These are phyloP conservation scores for Hucho hucho DNA, from an alignment of 2,113 vertebrate genomes.

Conservation along the genomic window DNA sequence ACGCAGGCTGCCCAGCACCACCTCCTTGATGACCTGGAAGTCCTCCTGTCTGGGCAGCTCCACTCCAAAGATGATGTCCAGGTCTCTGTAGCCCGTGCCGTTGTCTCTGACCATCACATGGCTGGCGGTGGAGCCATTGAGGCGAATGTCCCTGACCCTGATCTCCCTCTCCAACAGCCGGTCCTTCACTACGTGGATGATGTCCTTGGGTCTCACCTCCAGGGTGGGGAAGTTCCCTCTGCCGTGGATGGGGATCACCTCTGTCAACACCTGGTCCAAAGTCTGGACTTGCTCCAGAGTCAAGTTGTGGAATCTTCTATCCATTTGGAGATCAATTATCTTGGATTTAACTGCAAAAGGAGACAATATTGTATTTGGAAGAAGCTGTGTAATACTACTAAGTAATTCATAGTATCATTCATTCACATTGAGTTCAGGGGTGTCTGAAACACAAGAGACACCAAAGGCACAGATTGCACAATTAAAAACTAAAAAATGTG, in stretches of 20 bases:
- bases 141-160: constrained; percentile 82
- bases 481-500: background rate
- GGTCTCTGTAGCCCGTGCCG: constrained; percentile 91
- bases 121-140: constrained; percentile 95
- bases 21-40: constrained; percentile 92
- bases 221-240: constrained; percentile 94
- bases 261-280: constrained; percentile 81
- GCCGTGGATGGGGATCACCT: constrained; percentile 92
- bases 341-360: constrained; percentile 41
- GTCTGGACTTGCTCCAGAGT: constrained; percentile 71
- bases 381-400: constrained; percentile 39
- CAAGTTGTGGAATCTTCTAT: constrained; percentile 84
- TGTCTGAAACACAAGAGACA: background rate
- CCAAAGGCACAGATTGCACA: background rate
- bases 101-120: constrained; percentile 89
- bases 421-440: background rate
- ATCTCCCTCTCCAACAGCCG: constrained; percentile 86
- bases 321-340: constrained; percentile 53
- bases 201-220: constrained; percentile 91
- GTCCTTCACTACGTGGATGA: constrained; percentile 86
- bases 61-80: constrained; percentile 94
- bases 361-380: background rate
- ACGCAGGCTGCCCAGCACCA: constrained; percentile 85
- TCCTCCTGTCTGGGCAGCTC: constrained; percentile 86
- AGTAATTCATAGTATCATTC: constrained; percentile 74